Conservation (phyloP, 2,113 vertebrate species). For the Ageneiosus marmoratus region DNA sequence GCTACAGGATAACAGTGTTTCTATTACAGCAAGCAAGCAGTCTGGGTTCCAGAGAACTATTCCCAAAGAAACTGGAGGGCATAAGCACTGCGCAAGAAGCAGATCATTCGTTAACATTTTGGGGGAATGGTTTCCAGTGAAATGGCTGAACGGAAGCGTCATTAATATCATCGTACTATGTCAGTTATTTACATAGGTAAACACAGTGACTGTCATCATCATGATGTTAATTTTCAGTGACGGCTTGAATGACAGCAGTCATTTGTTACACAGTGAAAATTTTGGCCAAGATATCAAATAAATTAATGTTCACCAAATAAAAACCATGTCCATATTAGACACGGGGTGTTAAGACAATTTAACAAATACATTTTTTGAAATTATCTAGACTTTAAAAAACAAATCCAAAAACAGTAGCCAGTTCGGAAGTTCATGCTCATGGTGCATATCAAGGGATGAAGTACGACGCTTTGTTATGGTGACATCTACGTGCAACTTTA, state of each 20-base stretch:
- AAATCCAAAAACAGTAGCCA: slow-evolving; percentile 32
- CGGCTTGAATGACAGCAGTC: slow-evolving; percentile 61
- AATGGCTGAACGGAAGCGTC: slow-evolving; percentile 44
- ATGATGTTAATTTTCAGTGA: slow-evolving; percentile 55
- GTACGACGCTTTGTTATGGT: background rate
- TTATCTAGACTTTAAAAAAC: background rate
- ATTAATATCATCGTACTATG: slow-evolving; percentile 43
- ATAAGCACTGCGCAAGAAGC: slow-evolving; percentile 60
- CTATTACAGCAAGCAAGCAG: slow-evolving; percentile 66
- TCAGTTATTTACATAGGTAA: slow-evolving; percentile 49
- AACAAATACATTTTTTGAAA: slow-evolving; percentile 40
- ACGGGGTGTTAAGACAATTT: slow-evolving; percentile 45
- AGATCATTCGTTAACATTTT: slow-evolving; percentile 56
- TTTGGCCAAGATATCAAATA: slow-evolving; percentile 54
- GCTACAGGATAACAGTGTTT: slow-evolving; percentile 57
- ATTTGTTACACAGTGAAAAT: slow-evolving; percentile 72
- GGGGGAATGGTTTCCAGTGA: slow-evolving; percentile 56
- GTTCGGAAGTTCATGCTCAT: slow-evolving; percentile 43
- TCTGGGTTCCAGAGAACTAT: slow-evolving; percentile 37
- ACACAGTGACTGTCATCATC: slow-evolving; percentile 44
- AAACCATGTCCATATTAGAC: slow-evolving; percentile 18
- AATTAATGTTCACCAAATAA: slow-evolving; percentile 28
- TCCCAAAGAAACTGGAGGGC: slow-evolving; percentile 29
- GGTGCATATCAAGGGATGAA: slow-evolving; percentile 6
- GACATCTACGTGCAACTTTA: slow-evolving; percentile 23